Evolutionary conservation across 2,113 vertebrate genomes (phyloP), one percentile per base, ranked within the genome.

Genomic region (Haliaeetus leucogaster): DNA sequence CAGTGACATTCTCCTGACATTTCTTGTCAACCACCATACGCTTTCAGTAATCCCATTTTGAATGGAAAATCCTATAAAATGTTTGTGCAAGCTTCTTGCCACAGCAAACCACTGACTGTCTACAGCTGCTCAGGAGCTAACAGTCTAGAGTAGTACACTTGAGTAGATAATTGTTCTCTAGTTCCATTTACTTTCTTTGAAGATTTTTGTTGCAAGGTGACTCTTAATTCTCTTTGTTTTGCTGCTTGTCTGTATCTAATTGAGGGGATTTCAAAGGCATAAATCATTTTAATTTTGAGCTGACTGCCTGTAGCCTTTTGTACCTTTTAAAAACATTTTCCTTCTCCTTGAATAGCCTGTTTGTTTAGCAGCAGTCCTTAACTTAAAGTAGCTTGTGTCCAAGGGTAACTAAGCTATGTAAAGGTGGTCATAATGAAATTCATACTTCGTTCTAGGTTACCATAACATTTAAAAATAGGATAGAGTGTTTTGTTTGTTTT

Each of bases 11-110:
- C 38, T 91, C 61, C 2, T 29, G 50, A 56, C 21, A 7, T 36
- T 71, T 79, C 65, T 72, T 82, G 77, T 85, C 84, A 85, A 79
- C n/a, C 10, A 21, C 47, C 15, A 4, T 56, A 47, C 0, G 0
- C 38, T 93, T 89, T 76, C 58, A 88, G n/a, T 89, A 96, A 86
- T 96, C 77, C 26, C 27, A 82, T 84, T 94, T 86, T 89, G 68
- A 87, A 89, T 72, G 29, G 61, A 89, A 91, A 96, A 79, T 79
- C 52, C 48, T 93, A 15, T 56, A 68, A 94, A 96, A 87, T 82
- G 38, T 94, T 92, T 91, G 56, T 95, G 30, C 47, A 52, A 52
- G 78, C 56, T 94, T 87, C 59, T 79, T 78, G 47, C n/a, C 36
- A 10, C 43, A 72, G 34, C 27, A 34, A 73, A 68, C 62, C 34